Evolutionary conservation across 2,888 invertebrate species (phyloP), one percentile per base, ranked within the genome.

Genomic region (Trissolcus brochymenae): DNA sequence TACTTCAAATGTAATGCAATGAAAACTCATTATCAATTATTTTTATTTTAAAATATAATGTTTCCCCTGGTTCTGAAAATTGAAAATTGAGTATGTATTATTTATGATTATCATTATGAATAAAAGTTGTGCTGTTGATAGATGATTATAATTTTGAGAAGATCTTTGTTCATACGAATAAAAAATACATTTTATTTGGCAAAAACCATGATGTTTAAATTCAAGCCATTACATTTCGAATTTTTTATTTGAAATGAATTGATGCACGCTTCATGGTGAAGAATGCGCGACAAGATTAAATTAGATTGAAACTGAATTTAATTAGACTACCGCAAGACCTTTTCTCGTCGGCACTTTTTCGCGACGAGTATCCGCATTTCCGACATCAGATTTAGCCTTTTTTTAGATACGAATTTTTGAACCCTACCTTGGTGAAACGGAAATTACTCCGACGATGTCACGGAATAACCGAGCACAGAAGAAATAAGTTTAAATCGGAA

Each of bases 401-500:
- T 35, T 66, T 70, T 60, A 54, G 56, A 19, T 50, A 61, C 40
- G 29, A 54, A 53, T 67, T 54, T 73, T 51, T 76, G 74, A 76
- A 35, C 79, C 81, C 80, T 82, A 68, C 84, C 62, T 13, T 67
- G 81, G 83, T 84, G 84, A 84, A 86, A 84, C 86, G 86, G 85
- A 86, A 85, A 86, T 86, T 86, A 85, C 86, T 83, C 82, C 82
- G 79, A 82, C 83, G 83, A 84, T 85, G 83, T 85, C 84, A 84
- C 83, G 81, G 79, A 79, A 70, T 76, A 66, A 76, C 75, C 53
- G 61, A 56, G 72, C 76, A 70, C 71, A 65, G 79, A 78, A 84
- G 86, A 86, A 79, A 79, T 87, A 87, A 87, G 85, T 87, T 87
- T 84, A 84, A 86, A 87, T 86, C 87, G 87, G 87, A 87, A 87